Evolutionary conservation across 2,888 invertebrate genomes (phyloP), one percentile per base, ranked within the genome.

Genomic region (Thysanoteuthis rhombus): DNA sequence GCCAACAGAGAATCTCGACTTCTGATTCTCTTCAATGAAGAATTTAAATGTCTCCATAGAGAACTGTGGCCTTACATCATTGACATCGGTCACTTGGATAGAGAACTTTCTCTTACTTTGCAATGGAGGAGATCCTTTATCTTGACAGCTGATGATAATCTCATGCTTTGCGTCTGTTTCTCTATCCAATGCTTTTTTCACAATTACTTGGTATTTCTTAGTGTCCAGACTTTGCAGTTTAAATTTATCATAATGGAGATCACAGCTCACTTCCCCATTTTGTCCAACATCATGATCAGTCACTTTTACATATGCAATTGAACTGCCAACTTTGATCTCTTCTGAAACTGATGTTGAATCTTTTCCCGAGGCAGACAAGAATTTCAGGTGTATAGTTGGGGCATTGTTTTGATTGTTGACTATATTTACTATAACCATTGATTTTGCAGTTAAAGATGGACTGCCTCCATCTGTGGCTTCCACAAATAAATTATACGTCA

Each of bases 21-120:
- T 75, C n/a, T 75, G n/a, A 75, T 75, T 75, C 75, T 75, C 75
- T 75, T 75, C 75, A 75, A 75, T 75, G n/a, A 75, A 75, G 75
- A 75, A 75, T n/a, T 75, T 75, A 75, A 75, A 75, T n/a, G 75
- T 75, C 75, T 75, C 75, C 75, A 75, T 36, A 75, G 75, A 75
- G 75, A 75, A 75, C 75, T 75, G 75, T 75, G 75, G 75, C n/a
- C 75, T 75, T 75, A 75, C 75, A 75, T 75, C 75, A 75, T 75
- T 75, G n/a, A 75, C 75, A 75, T 75, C 75, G 16, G 75, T 75
- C n/a, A 75, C 75, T 75, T 75, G n/a, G 75, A 75, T 75, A n/a
- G 75, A n/a, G 75, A 75, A 75, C 75, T 75, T 75, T 16, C 16
- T 75, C n/a, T 75, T 75, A 75, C 75, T 75, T 75, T 75, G n/a